Base-by-base conservation (phyloP, 2,113 vertebrate genomes). In the Callaeas wilsoni region DNA sequence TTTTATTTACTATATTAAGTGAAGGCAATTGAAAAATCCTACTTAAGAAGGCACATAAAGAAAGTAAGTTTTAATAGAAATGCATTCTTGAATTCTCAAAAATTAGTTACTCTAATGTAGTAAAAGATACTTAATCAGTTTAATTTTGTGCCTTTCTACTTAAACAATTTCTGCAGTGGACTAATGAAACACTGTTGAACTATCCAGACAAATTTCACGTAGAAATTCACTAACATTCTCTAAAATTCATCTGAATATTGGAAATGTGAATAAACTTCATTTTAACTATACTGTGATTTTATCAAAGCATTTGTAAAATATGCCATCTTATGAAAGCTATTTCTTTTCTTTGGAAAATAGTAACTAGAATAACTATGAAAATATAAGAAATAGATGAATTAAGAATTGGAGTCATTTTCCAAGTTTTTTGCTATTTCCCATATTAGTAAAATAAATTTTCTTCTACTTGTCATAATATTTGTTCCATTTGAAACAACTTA, bases 381-480 rank as follows among this genome's bases (percentile, higher is more conserved):
- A 73, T 53, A 39, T 33, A 76, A 89, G 33, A 96, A 96, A 84
- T 22, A 96, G 78, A 81, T 93, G 59, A 96, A 67, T 92, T 95
- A 90, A 83, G 44, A 85, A 91, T 1, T 39, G 19, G 50, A 95
- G 57, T 42, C 84, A 84, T 91, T 93, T 89, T 82, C 35, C 88
- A 93, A 7, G 12, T 92, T 95, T 93, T 95, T 79, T 93, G 64
- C 81, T 84, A 95, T 71, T 95, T 96, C 84, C 84, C 49, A 46
- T 91, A 97, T 92, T 84, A 96, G 83, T 80, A 96, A 96, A 95
- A 84, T 81, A 97, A 79, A 90, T 95, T 96, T 97, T 96, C 91
- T 97, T 77, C 64, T 71, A 78, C 90, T 95, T 97, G 96, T 98
- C 97, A 98, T 97, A 98, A 98, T 97, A 97, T 98, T 98, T 98